Evolutionary conservation across 2,113 vertebrate genomes (phyloP).

Genomic region (Furnarius figulus): DNA sequence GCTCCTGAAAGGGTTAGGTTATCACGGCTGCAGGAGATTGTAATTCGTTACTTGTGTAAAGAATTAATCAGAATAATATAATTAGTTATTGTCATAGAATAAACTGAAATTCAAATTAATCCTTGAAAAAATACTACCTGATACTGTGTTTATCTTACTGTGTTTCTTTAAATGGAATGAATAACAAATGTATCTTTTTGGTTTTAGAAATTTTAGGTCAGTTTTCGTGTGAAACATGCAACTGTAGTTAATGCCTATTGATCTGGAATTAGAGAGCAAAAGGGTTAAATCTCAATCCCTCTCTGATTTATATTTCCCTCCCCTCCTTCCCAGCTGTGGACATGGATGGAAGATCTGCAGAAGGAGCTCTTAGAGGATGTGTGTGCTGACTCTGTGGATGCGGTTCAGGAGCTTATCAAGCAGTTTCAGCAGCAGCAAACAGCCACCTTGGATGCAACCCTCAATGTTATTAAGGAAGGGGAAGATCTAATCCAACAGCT

Average conservation of each 20-base stretch:
- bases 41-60: background rate
- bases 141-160: background rate
- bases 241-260: conserved; percentile 1
- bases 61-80: background rate
- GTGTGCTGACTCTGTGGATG: conserved; percentile 93
- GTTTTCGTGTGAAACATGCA: background rate
- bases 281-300: conserved; percentile 49
- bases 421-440: conserved; percentile 99
- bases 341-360: conserved; percentile 99
- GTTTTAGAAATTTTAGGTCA: background rate
- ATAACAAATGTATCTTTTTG: background rate
- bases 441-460: conserved; percentile 92
- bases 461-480: conserved; percentile 98
- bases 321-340: conserved; percentile 87
- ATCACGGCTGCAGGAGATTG: background rate
- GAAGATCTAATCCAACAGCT: conserved; percentile 98
- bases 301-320: conserved; percentile 64
- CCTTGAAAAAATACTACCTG: background rate
- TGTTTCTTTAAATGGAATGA: background rate
- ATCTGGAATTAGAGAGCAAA: conserved; percentile 60
- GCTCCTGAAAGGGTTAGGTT: background rate
- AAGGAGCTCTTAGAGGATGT: conserved; percentile 97
- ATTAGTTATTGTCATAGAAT: background rate
- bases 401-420: conserved; percentile 95
- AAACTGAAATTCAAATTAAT: background rate